Evolutionary conservation across 2,113 vertebrate genomes (phyloP).

Genomic region (Seriola dumerili): DNA sequence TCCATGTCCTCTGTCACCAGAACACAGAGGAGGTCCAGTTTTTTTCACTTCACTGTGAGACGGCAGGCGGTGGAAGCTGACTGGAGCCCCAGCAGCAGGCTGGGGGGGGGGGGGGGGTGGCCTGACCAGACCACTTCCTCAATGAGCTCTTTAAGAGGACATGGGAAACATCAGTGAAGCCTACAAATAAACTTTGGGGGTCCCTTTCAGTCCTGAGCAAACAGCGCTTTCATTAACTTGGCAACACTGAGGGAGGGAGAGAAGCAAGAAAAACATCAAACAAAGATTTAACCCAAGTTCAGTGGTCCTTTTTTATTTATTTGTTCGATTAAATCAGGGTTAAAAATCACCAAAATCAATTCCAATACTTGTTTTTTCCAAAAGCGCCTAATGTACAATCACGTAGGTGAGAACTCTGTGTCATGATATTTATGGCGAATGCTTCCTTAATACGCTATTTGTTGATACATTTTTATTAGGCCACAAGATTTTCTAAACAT

Average conservation of each 20-base stretch:
- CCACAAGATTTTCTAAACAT: too few species aligned
- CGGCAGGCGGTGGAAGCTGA: conserved; percentile 52
- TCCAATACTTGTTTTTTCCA: neutral
- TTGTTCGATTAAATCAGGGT: too few species aligned
- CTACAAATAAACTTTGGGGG: conserved; percentile 57
- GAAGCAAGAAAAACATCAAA: conserved; percentile 12
- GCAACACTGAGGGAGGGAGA: conserved; percentile 10
- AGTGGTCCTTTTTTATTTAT: neutral
- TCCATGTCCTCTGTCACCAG: conserved; percentile 26
- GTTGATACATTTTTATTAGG: neutral
- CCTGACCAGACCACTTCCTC: conserved; percentile 41
- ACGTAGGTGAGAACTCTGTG: too few species aligned
- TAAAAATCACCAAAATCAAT: neutral
- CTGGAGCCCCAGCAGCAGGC: conserved; percentile 22
- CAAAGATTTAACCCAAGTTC: conserved; percentile 27
- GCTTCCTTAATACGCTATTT: neutral
- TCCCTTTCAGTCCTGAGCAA: conserved; percentile 60
- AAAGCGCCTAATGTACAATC: neutral
- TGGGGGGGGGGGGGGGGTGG: neutral
- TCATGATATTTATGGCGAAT: neutral
- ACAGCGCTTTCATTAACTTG: conserved; percentile 56
- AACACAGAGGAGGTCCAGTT: conserved; percentile 23
- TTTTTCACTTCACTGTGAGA: conserved; percentile 31
- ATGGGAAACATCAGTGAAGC: conserved; percentile 62
- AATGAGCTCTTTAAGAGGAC: conserved; percentile 50